These are phyloP conservation scores for Odontophorus gujanensis DNA, from an alignment of 2,113 vertebrate species.

Conservation along the genomic window DNA sequence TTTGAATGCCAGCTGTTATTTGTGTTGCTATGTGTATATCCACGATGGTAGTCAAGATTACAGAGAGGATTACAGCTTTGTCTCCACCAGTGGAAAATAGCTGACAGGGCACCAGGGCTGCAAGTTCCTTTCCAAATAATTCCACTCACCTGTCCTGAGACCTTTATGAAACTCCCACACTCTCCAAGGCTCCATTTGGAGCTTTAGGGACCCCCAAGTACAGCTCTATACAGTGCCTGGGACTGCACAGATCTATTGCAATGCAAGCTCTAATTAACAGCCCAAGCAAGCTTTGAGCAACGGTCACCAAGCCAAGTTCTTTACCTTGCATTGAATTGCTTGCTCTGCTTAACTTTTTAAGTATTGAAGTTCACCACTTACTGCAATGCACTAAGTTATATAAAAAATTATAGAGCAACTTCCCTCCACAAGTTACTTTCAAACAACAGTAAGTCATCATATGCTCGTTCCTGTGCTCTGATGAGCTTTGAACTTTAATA, in stretches of 20 bases:
- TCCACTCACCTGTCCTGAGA: background rate
- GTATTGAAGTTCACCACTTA: background rate
- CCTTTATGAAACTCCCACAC: background rate
- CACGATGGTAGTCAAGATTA: background rate
- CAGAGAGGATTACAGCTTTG: background rate
- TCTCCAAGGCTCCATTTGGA: background rate
- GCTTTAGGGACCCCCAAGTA: background rate
- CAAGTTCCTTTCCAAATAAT: background rate
- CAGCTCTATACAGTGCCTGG: background rate
- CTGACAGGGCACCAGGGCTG: too few relatives aligned
- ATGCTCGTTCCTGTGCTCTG: background rate
- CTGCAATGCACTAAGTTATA: background rate
- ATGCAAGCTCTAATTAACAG: slow-evolving; percentile 39
- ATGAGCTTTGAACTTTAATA: slow-evolving; percentile 43
- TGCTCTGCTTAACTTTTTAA: background rate
- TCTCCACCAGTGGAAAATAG: background rate
- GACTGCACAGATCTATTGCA: background rate
- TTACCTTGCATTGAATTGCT: background rate
- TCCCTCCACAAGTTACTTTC: background rate
- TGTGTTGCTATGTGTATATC: background rate
- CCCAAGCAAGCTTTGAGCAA: slow-evolving; percentile 11
- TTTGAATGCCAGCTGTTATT: background rate
- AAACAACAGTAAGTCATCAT: slow-evolving; percentile 13
- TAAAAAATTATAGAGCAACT: background rate
- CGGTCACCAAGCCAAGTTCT: slow-evolving; percentile 4